Conservation (phyloP, 2,797 vertebrate genomes). For the Eulemur rubriventer region DNA sequence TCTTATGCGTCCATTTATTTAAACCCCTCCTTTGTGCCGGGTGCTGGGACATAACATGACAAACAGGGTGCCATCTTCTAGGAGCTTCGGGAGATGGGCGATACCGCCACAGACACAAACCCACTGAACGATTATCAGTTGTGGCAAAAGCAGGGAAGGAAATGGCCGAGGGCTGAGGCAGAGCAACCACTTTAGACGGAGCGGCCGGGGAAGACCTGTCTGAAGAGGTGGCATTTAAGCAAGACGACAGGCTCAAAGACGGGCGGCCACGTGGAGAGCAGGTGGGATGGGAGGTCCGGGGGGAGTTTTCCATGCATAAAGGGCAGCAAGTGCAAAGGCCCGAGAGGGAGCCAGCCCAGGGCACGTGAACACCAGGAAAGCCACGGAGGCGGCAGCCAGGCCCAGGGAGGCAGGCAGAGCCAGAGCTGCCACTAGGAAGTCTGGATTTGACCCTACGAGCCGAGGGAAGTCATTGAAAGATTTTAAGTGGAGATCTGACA, state of each 20-base stretch:
- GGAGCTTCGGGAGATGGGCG: background rate
- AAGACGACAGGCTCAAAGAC: background rate
- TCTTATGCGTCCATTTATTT: background rate
- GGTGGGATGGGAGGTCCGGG: background rate
- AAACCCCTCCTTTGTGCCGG: background rate
- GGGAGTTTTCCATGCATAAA: background rate
- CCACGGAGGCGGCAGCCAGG: accelerated
- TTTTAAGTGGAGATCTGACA: background rate
- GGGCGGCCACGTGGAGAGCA: background rate
- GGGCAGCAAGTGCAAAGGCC: slow-evolving; percentile 32
- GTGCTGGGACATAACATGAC: background rate
- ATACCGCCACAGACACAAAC: accelerated
- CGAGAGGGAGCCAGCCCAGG: background rate
- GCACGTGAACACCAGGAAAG: background rate
- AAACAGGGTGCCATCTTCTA: background rate
- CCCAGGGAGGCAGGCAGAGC: background rate
- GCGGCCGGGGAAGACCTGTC: background rate
- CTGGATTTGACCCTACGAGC: background rate
- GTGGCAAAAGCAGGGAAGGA: background rate
- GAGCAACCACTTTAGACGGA: background rate
- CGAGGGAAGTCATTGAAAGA: background rate
- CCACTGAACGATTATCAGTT: background rate
- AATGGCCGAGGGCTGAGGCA: background rate
- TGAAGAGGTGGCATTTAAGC: background rate
- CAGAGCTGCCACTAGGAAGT: background rate